Conservation (phyloP, 2,797 vertebrate genomes). For the Fistularia tabacaria region DNA sequence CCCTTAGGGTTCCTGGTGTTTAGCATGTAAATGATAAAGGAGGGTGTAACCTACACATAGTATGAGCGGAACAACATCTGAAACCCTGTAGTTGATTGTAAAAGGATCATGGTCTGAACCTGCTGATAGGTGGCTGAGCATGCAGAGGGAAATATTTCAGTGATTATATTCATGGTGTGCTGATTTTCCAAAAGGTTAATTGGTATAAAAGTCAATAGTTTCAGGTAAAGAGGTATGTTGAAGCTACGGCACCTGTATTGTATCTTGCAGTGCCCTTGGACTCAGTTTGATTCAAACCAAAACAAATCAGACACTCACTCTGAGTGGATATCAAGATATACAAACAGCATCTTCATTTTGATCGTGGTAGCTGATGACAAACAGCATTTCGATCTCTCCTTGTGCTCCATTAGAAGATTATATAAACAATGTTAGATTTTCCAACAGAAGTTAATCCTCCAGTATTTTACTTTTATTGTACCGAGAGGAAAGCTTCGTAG, state of each 20-base stretch:
- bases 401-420: slow-evolving; percentile 38
- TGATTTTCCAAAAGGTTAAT: too few relatives aligned
- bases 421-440: slow-evolving; percentile 44
- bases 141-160: too few relatives aligned
- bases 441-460: slow-evolving; percentile 10
- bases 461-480: slow-evolving; percentile 35
- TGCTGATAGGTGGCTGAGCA: too few relatives aligned
- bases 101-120: too few relatives aligned
- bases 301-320: slow-evolving; percentile 24
- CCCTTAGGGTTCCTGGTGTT: slow-evolving; percentile 28
- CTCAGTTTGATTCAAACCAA: slow-evolving; percentile 31
- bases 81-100: too few relatives aligned
- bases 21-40: slow-evolving; percentile 29
- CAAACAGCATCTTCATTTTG: slow-evolving; percentile 7
- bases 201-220: too few relatives aligned
- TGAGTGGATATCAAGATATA: slow-evolving; percentile 2
- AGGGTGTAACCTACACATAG: slow-evolving; percentile 16
- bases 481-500: slow-evolving; percentile 8
- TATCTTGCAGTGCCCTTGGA: slow-evolving; percentile 42
- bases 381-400: slow-evolving; percentile 27
- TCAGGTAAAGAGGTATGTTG: too few relatives aligned
- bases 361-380: slow-evolving; percentile 27
- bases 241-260: too few relatives aligned
- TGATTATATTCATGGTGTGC: too few relatives aligned
- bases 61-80: not conserved